phyloP scores from a whole-genome alignment of 2,113 vertebrate species.

The Eclectus roratus region DNA sequence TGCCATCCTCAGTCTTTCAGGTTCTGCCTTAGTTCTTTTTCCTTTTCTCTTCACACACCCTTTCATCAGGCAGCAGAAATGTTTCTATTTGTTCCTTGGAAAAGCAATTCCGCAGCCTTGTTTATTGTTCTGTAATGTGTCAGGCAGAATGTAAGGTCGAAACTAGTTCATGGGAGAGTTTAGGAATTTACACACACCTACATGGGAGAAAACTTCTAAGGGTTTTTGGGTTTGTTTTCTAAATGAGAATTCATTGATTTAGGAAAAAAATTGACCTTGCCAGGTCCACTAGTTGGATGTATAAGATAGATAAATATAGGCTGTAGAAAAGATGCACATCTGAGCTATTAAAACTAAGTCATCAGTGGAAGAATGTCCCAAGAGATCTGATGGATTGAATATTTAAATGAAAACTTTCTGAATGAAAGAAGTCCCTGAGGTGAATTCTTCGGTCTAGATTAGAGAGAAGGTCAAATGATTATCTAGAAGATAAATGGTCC shows the following conservation, averaged over 20 bases:
- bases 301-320: not conserved
- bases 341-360: not conserved
- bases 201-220: not conserved
- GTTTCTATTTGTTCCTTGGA: not conserved
- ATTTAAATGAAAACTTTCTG: constrained; percentile 12
- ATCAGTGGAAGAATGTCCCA: not conserved
- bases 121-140: not conserved
- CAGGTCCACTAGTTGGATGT: not conserved
- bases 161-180: not conserved
- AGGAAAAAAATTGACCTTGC: not conserved
- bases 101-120: not conserved
- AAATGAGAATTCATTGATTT: not conserved
- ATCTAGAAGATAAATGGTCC: not conserved
- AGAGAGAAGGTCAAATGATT: constrained; percentile 9
- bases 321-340: not conserved
- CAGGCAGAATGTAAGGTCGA: not conserved
- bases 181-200: not conserved
- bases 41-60: fast-evolving
- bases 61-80: not conserved
- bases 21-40: not conserved
- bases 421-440: not conserved
- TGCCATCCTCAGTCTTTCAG: not conserved
- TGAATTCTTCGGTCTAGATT: not conserved
- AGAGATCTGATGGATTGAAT: not conserved
- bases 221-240: not conserved